Conservation (phyloP, 2,888 invertebrate species). For the Lordiphosa fenestrarum region DNA sequence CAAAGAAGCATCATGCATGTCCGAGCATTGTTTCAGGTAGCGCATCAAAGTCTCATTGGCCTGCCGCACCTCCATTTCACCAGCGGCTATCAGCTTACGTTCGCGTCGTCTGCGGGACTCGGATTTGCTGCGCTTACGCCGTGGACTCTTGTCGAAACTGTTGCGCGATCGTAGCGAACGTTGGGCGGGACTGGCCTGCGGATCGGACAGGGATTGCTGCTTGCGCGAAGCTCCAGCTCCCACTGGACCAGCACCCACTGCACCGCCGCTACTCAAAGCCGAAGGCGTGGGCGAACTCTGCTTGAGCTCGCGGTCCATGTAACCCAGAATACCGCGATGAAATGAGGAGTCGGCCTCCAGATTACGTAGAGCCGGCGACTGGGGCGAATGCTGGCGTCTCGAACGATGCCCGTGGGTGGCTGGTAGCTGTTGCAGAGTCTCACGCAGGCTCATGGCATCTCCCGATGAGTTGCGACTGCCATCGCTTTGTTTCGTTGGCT, state of each 20-base stretch:
- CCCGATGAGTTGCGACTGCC: slow-evolving; percentile 76
- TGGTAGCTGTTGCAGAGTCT: slow-evolving; percentile 77
- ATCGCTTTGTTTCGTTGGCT: slow-evolving; percentile 61
- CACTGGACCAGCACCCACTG: slow-evolving; percentile 22
- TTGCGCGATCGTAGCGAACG: slow-evolving; percentile 79
- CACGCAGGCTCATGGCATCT: slow-evolving; percentile 78
- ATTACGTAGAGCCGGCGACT: slow-evolving; percentile 54
- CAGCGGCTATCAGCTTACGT: slow-evolving; percentile 80
- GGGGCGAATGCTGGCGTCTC: slow-evolving; percentile 72
- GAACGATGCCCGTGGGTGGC: slow-evolving; percentile 68
- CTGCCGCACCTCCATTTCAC: slow-evolving; percentile 80
- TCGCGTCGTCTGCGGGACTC: slow-evolving; percentile 80
- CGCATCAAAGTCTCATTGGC: slow-evolving; percentile 80
- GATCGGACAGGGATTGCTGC: slow-evolving; percentile 79
- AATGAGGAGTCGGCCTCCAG: slow-evolving; percentile 73
- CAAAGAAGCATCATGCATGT: slow-evolving; percentile 80
- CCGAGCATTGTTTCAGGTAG: slow-evolving; percentile 80
- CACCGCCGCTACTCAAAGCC: slow-evolving; percentile 49
- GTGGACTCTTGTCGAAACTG: slow-evolving; percentile 80
- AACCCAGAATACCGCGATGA: slow-evolving; percentile 79
- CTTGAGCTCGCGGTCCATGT: slow-evolving; percentile 80
- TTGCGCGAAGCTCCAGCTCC: slow-evolving; percentile 71
- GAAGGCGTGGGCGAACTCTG: slow-evolving; percentile 77
- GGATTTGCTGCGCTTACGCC: slow-evolving; percentile 80
- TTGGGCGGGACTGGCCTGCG: slow-evolving; percentile 80